phyloP scores from a whole-genome alignment of 2,113 vertebrate species.

The Syngnathus typhle region DNA sequence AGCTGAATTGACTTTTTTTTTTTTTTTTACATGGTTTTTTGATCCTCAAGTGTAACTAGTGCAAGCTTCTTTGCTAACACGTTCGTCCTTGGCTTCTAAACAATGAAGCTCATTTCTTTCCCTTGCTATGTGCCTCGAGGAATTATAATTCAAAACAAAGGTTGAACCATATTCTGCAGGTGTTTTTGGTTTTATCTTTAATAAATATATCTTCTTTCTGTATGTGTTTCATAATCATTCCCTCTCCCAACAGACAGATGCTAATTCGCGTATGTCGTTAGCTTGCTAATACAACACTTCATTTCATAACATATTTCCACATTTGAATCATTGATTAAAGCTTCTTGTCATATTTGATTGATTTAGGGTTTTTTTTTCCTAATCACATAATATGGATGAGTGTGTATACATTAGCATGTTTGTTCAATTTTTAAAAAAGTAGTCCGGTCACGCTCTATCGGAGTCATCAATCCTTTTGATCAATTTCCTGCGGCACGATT shows the following conservation, averaged over 20 bases:
- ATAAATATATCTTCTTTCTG: not conserved
- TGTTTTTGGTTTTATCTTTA: not conserved
- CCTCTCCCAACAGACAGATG: too few species aligned
- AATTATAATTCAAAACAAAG: not conserved
- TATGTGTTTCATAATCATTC: not conserved
- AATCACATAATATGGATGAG: not conserved
- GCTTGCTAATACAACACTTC: not conserved
- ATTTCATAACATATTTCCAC: too few species aligned
- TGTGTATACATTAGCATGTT: not conserved
- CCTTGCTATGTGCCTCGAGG: not conserved
- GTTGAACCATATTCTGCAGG: not conserved
- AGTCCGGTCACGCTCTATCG: not conserved
- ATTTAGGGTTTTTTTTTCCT: too few species aligned
- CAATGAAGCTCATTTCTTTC: not conserved
- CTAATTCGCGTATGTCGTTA: not conserved
- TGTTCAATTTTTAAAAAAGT: not conserved
- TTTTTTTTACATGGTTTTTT: not conserved
- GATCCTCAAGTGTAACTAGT: too few species aligned
- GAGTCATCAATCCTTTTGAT: constrained; percentile 2
- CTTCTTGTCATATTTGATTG: too few species aligned
- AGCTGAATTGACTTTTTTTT: not conserved
- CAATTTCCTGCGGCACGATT: not conserved
- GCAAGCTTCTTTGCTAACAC: not conserved
- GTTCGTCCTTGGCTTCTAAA: not conserved
- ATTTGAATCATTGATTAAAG: not conserved